Evolutionary conservation across 1,140 invertebrate genomes (phyloP).

Genomic region (Drosophila pachea): DNA sequence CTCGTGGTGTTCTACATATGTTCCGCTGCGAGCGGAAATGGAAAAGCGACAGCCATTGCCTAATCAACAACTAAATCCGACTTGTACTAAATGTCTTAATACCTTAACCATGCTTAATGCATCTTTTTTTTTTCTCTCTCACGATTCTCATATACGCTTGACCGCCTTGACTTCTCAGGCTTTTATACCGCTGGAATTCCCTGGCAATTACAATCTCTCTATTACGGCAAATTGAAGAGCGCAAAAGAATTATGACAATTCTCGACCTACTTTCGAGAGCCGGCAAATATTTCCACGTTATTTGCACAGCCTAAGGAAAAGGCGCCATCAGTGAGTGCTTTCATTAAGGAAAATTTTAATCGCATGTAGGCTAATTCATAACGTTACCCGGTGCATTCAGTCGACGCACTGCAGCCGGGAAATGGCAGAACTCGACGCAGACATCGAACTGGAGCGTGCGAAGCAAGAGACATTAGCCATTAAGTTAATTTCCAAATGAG

Average conservation of each 20-base stretch:
- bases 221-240: constrained; percentile 52
- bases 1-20: constrained; percentile 3
- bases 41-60: constrained; percentile 10
- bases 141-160: constrained; percentile 3
- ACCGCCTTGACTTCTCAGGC: constrained; percentile 4
- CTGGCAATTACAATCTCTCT: constrained; percentile 53
- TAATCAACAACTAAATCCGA: too few species aligned
- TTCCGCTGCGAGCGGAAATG: constrained; percentile 24
- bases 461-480: constrained; percentile 24
- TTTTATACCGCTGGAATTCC: constrained; percentile 21
- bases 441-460: constrained; percentile 33
- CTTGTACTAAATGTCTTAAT: too few species aligned
- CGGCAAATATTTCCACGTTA: constrained; percentile 59
- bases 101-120: too few species aligned
- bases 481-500: constrained; percentile 27
- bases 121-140: too few species aligned
- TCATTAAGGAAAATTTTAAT: constrained; percentile 69
- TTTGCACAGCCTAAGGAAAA: constrained; percentile 48
- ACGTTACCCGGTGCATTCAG: constrained; percentile 52
- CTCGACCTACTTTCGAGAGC: constrained; percentile 61
- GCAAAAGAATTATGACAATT: constrained; percentile 69
- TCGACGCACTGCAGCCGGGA: constrained; percentile 19
- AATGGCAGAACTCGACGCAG: constrained; percentile 19
- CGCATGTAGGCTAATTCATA: constrained; percentile 70
- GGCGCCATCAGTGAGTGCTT: constrained; percentile 18